These are phyloP conservation scores for Hirudinaria manillensis DNA, from an alignment of 2,888 invertebrate species.

Conservation along the genomic window DNA sequence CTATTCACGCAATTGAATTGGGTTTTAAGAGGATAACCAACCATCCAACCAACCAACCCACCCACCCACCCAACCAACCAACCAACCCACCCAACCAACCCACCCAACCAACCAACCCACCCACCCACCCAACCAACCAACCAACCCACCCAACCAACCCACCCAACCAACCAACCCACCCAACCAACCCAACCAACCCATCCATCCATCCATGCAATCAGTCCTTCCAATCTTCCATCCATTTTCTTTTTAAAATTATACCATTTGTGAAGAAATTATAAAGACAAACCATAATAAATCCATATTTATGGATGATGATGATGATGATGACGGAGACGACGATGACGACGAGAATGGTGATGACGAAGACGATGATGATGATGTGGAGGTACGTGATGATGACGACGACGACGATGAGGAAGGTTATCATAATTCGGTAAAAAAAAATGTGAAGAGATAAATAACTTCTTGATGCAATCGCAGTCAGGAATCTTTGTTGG, in stretches of 20 bases:
- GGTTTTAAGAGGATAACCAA: too few species aligned
- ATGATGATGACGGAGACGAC: background rate
- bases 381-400: background rate
- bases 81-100: background rate
- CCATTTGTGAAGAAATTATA: too few species aligned
- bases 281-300: background rate
- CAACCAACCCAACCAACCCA: too few species aligned
- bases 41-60: background rate
- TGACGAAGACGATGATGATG: background rate
- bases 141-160: background rate
- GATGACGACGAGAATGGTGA: conserved; percentile 14
- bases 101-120: background rate
- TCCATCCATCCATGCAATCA: background rate
- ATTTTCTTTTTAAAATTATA: background rate
- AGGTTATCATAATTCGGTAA: background rate
- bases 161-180: background rate
- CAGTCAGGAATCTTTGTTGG: too few species aligned
- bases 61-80: background rate
- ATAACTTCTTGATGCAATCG: too few species aligned
- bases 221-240: background rate
- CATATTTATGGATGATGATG: background rate
- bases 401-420: conserved; percentile 16
- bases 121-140: background rate
- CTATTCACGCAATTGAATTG: background rate
- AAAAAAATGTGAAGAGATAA: background rate